phyloP scores from a whole-genome alignment of 2,797 vertebrate genomes.

The Apogon hyalosoma region DNA sequence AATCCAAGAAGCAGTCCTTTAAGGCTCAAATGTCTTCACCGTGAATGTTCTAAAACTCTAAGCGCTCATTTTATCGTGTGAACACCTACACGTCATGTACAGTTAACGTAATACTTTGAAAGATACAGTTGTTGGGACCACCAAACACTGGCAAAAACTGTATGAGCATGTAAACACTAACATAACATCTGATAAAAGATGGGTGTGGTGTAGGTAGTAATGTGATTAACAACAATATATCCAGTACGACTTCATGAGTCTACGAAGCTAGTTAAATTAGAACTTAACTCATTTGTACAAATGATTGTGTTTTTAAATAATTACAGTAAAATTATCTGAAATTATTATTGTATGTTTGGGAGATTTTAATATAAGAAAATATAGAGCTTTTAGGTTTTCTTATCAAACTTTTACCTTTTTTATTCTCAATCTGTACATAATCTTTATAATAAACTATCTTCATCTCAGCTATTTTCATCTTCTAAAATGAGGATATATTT shows the following conservation, averaged over 20 bases:
- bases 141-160: conserved; percentile 11
- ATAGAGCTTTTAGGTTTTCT: conserved; percentile 19
- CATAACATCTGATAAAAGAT: background rate
- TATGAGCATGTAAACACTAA: conserved; percentile 22
- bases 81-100: background rate
- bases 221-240: too few relatives aligned
- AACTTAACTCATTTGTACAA: background rate
- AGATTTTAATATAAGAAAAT: conserved; percentile 51
- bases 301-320: background rate
- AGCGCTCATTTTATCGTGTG: background rate
- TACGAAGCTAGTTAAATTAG: background rate
- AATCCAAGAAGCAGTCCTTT: too few relatives aligned
- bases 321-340: conserved; percentile 9
- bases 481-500: conserved; percentile 64
- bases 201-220: background rate
- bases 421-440: conserved; percentile 62
- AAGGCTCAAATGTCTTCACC: too few relatives aligned
- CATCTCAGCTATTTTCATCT: conserved; percentile 27
- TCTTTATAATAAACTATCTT: background rate
- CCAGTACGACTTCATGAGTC: background rate
- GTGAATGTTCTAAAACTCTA: too few relatives aligned
- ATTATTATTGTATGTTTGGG: conserved; percentile 29
- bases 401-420: conserved; percentile 24
- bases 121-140: conserved; percentile 7
- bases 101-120: background rate